Evolutionary conservation across 2,888 invertebrate species (phyloP).

Genomic region (Pristionchus entomophagus): DNA sequence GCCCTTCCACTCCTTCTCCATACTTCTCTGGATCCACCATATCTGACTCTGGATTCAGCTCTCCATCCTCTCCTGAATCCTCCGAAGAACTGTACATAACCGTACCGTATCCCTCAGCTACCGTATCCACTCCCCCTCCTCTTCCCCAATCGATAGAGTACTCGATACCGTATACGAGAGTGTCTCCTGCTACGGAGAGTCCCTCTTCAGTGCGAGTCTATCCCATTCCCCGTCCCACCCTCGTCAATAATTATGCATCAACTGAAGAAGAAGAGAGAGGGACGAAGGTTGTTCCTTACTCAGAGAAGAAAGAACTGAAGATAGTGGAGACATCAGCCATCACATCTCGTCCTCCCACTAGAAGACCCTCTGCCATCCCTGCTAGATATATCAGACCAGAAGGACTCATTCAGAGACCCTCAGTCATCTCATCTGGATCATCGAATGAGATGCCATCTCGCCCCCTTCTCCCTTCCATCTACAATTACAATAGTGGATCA

Average conservation of each 20-base stretch:
- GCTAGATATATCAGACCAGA: slow-evolving; percentile 7
- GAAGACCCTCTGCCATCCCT: background rate
- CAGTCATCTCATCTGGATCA: slow-evolving; percentile 11
- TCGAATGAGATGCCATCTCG: background rate
- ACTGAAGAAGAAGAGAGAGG: slow-evolving; percentile 15
- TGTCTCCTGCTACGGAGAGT: background rate
- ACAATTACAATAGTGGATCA: background rate
- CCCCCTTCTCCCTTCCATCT: background rate
- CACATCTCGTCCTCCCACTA: background rate
- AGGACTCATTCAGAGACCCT: slow-evolving; percentile 1
- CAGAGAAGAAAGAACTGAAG: slow-evolving; percentile 16
- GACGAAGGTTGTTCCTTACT: background rate
- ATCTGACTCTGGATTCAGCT: background rate
- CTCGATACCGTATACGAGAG: slow-evolving; percentile 30
- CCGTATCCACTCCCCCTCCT: background rate
- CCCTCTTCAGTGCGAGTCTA: slow-evolving; percentile 19
- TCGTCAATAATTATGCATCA: slow-evolving; percentile 15
- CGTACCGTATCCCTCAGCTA: background rate
- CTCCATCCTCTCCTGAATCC: background rate
- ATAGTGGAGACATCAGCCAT: slow-evolving; percentile 16
- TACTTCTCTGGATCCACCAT: background rate
- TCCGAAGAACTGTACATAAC: background rate
- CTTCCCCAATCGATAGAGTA: slow-evolving; percentile 28
- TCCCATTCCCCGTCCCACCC: slow-evolving; percentile 4
- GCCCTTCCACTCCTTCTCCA: background rate